Percentiles rank a stretch among this genome's conserved stretches.
phyloP scores from a whole-genome alignment of 2,113 vertebrate species.

The Apaloderma vittatum region DNA sequence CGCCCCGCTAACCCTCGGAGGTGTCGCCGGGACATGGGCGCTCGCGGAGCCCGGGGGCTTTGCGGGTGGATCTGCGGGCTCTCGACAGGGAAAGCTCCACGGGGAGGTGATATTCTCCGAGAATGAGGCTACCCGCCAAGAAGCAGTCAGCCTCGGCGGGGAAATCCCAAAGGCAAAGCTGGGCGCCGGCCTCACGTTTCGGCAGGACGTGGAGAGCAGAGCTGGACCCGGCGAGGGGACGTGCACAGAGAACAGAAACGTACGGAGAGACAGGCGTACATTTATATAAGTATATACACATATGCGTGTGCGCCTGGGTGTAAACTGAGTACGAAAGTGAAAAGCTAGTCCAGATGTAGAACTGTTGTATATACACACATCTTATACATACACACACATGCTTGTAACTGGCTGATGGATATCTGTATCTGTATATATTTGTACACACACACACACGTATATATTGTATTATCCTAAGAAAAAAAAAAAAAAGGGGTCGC shows the following conservation, averaged over 20 bases:
- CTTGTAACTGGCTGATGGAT: not conserved
- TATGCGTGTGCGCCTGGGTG: not conserved
- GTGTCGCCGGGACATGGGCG: too few relatives aligned
- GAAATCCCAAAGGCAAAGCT: rapidly evolving
- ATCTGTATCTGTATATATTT: not conserved
- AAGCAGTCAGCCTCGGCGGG: not conserved
- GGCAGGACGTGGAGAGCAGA: rapidly evolving
- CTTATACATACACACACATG: not conserved
- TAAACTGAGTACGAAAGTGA: slow-evolving; percentile 18
- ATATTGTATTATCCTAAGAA: not conserved
- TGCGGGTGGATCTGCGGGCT: not conserved
- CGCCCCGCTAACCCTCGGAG: not conserved
- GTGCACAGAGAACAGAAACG: not conserved
- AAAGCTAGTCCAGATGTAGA: slow-evolving; percentile 45
- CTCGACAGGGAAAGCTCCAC: not conserved
- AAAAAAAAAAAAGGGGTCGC: not conserved
- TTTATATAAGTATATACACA: not conserved
- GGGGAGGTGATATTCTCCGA: not conserved
- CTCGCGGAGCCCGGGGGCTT: not conserved
- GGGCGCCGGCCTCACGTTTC: not conserved
- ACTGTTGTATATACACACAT: not conserved
- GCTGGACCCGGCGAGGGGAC: not conserved
- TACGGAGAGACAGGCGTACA: not conserved
- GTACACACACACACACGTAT: not conserved
- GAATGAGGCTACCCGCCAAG: not conserved